Evolutionary conservation across 1,140 invertebrate species (phyloP), one percentile per base, ranked within the genome.

Genomic region (Capitella teleta): DNA sequence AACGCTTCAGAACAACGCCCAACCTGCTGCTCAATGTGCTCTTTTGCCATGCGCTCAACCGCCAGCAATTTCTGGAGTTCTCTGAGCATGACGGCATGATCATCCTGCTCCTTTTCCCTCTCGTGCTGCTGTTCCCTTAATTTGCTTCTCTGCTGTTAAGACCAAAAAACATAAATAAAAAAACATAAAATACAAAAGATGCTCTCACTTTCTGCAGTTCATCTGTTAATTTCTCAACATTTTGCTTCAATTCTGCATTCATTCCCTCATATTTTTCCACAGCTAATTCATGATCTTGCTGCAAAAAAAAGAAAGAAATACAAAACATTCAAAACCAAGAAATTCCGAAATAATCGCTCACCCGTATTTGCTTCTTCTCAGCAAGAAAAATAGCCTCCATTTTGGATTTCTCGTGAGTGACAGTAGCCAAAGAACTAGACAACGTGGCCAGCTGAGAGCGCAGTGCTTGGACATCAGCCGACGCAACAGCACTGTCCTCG

Each of bases 341-440:
- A n/a, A n/a, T n/a, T n/a, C n/a, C n/a, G n/a, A 10, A 12, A 41
- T 41, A 38, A 30, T 5, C 24, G 45, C 43, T 57, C 52, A 68
- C 74, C 51, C 82, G 77, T 37, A 87, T 64, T 61, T 82, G 74
- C 53, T 81, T 86, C 57, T 82, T 86, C 60, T 89, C 86, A 23
- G 79, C 77, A 59, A 85, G 80, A 72, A 86, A 87, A 40, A 78
- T 82, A 32, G 83, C 82, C 73, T 89, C 86, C 79, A 87, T 82
- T 51, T 81, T 80, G 10, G 82, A 80, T 64, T 88, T 89, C 64
- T 89, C 86, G 14, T 80, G 78, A 5, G 84, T 82, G 14, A 90
- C 69, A n/a, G 83, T 86, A 1, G 82, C 79, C 24, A 90, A 61
- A 2, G 85, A 85, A 57, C 80, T 74, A 62, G 82, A 84, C 25